Percentiles rank a stretch among this genome's conserved stretches.
Conservation (phyloP, 1,140 invertebrate genomes). For the Megalonaias nervosa region DNA sequence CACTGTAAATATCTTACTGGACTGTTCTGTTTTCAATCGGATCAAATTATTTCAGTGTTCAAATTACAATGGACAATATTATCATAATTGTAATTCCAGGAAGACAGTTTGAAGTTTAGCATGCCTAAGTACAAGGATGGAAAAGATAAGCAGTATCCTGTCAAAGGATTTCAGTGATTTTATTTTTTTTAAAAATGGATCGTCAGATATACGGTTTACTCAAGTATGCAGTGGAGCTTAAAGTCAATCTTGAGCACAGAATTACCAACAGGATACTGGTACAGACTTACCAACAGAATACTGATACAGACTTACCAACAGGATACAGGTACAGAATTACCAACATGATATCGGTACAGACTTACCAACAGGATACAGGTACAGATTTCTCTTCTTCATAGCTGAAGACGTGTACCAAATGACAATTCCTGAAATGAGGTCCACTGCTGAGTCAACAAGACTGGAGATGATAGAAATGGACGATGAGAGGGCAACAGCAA, state of each 20-base stretch:
- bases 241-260: neutral
- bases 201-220: neutral
- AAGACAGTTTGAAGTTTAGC: no score
- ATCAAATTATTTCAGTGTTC: no score
- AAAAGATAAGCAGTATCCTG: neutral
- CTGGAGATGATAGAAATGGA: slow-evolving; percentile 73
- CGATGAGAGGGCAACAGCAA: slow-evolving; percentile 70
- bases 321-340: slow-evolving; percentile 66
- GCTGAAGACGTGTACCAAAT: slow-evolving; percentile 72
- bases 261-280: neutral
- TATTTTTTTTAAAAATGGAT: neutral
- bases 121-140: no score
- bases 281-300: neutral
- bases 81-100: no score
- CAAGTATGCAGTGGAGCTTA: neutral
- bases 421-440: slow-evolving; percentile 70
- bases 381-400: slow-evolving; percentile 69
- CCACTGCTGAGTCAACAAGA: slow-evolving; percentile 72
- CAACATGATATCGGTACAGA: neutral
- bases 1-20: no score
- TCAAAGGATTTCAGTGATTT: neutral
- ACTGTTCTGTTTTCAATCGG: no score
- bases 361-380: slow-evolving; percentile 71
- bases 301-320: slow-evolving; percentile 50
- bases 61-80: no score